Percentiles rank a stretch among this genome's conserved stretches.
phyloP scores from a whole-genome alignment of 2,888 invertebrate species.

The Andrena bicolor region DNA sequence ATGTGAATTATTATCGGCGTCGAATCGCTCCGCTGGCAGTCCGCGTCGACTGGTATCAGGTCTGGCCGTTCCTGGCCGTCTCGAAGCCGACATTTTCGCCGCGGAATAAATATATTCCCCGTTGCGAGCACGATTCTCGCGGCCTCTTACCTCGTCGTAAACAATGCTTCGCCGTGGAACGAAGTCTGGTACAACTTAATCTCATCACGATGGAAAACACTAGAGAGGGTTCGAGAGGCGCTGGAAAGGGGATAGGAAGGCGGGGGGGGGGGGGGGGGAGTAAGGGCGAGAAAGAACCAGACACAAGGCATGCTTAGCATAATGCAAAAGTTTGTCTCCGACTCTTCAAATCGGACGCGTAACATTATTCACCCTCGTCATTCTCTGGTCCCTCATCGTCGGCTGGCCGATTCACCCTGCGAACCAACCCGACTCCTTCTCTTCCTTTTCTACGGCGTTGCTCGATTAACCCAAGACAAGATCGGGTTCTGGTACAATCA shows the following conservation, averaged over 20 bases:
- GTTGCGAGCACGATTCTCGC: constrained; percentile 27
- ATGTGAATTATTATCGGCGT: constrained; percentile 46
- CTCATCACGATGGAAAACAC: constrained; percentile 29
- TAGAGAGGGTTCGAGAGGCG: background rate
- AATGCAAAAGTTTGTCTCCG: constrained; percentile 49
- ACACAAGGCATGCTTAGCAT: constrained; percentile 16
- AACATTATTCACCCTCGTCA: constrained; percentile 64
- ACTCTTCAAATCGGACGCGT: constrained; percentile 52
- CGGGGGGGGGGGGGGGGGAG: background rate
- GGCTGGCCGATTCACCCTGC: constrained; percentile 52
- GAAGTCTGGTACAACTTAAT: constrained; percentile 49
- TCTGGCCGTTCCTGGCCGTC: background rate
- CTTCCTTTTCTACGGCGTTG: constrained; percentile 65
- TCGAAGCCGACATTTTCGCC: constrained; percentile 13
- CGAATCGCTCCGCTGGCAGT: constrained; percentile 35
- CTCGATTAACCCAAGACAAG: constrained; percentile 76
- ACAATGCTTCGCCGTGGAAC: constrained; percentile 34
- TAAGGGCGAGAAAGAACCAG: background rate
- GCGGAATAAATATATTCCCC: constrained; percentile 24
- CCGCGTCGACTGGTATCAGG: constrained; percentile 30
- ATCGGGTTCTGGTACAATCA: constrained; percentile 75
- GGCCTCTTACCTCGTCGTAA: constrained; percentile 38
- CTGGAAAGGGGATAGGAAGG: background rate
- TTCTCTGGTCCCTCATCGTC: constrained; percentile 43
- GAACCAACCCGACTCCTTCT: constrained; percentile 8